Base-by-base conservation (phyloP, 2,113 vertebrate species). In the Pachypanchax playfairii region DNA sequence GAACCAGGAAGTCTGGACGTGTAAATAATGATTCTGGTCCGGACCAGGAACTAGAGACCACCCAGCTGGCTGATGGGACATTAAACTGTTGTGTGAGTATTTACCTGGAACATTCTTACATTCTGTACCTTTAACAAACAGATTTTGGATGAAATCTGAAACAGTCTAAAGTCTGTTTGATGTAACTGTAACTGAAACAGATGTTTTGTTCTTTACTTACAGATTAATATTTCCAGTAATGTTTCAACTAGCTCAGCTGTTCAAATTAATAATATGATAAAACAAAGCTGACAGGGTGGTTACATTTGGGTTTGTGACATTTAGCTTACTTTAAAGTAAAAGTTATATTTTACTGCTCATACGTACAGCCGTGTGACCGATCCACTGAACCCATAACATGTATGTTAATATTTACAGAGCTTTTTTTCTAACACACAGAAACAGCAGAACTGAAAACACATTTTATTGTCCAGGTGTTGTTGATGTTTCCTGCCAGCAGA, bases 321-420 rank as follows among this genome's bases (percentile, higher is more conserved):
- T 31, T n/a, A 20, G 21, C 42, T 56, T 4, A 47, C 15, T 25
- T 22, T 1, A 29, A 41, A 61, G n/a, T n/a, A 31, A 11, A 3
- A 6, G 21, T 36, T 47, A 39, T 28, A 36, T 48, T 75, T 71
- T 75, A 82, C 65, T 73, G 18, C 59, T 36, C 36, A 5, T 64
- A 52, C 70, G 20, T 53, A 78, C 41, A 66, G 52, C 42, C 56
- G 38, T 38, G 4, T 65, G 33, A 59, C 46, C 66, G 44, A 21
- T 67, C 72, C 49, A 51, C 67, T 68, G 66, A 70, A 75, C 48
- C 44, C 0, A 3, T 52, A 25, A 43, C 12, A 38, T n/a, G 52
- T 51, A 25, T 64, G 26, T 24, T 51, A 24, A 56, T 33, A 83
- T 82, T 70, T 76, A 79, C 59, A 80, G 59, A 44, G 39, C 43